Base-by-base conservation (phyloP, 1,140 invertebrate genomes). In the Lordiphosa clarofinis region DNA sequence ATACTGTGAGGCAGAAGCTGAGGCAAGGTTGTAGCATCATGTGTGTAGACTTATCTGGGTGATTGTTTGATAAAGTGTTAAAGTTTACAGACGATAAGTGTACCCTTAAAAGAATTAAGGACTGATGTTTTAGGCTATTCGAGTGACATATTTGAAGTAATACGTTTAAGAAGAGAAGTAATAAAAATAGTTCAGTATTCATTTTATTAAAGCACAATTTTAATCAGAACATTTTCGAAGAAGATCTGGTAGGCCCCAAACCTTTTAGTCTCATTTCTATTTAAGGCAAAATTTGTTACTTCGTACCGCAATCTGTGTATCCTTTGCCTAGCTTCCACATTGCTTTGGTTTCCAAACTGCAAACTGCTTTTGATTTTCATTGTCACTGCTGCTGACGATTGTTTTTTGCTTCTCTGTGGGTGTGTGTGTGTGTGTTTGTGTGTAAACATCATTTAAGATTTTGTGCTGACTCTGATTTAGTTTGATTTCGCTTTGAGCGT, bases 401-500 rank as follows among this genome's bases (percentile, higher is more conserved):
- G 57, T 55, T 68, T 78, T 39, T 13, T 39, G 1, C 8, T 39
- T 39, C 12, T 13, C 15, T 4, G 13, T 42, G 13, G n/a, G n/a
- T n/a, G n/a, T n/a, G n/a, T n/a, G n/a, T n/a, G n/a, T n/a, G n/a
- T n/a, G n/a, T n/a, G n/a, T n/a, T n/a, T 42, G 39, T n/a, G 54
- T 54, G 68, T 54, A 49, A 69, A 72, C 64, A 79, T 73, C 65
- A 56, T 79, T 78, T 69, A 68, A 47, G 69, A 73, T 64, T 65
- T 69, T 73, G 36, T 76, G 58, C 75, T 66, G 70, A 70, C 66
- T 69, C 57, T 65, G 71, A 82, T 71, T 82, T 56, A 63, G 62
- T 81, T 81, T 74, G 75, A 79, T 81, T 81, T 81, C 43, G 56
- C 57, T 81, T 40, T 42, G 43, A 65, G 62, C 56, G 9, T 42